phyloP scores from a whole-genome alignment of 2,888 invertebrate genomes.

The Caenorhabditis becei region DNA sequence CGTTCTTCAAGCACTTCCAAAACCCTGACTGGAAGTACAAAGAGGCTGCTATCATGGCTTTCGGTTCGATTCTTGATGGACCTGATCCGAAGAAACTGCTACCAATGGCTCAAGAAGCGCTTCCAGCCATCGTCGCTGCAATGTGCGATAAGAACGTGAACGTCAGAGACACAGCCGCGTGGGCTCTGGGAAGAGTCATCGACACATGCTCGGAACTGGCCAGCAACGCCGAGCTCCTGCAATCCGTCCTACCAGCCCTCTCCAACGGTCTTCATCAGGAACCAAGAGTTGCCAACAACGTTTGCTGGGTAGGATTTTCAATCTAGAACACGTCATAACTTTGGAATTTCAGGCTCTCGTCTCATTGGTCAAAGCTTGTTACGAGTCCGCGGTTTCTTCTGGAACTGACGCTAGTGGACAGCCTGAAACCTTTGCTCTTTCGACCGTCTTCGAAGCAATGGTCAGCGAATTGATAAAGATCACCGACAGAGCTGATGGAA shows the following conservation, averaged over 20 bases:
- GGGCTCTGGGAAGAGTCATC: constrained; percentile 98
- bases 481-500: constrained; percentile 93
- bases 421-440: constrained; percentile 94
- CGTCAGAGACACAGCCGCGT: constrained; percentile 96
- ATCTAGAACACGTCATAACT: not conserved
- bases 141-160: constrained; percentile 92
- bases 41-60: constrained; percentile 99
- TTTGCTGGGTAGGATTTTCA: constrained; percentile 90
- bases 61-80: constrained; percentile 93
- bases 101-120: constrained; percentile 95
- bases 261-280: constrained; percentile 90
- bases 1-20: constrained; percentile 97
- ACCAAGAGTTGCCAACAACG: constrained; percentile 96
- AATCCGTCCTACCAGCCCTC: constrained; percentile 84
- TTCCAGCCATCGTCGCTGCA: constrained; percentile 94
- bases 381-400: constrained; percentile 88
- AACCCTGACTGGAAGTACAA: constrained; percentile 84
- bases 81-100: constrained; percentile 91
- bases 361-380: constrained; percentile 95
- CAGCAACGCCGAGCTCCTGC: constrained; percentile 72
- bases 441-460: constrained; percentile 94
- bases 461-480: constrained; percentile 93
- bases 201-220: constrained; percentile 85
- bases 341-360: constrained; percentile 87
- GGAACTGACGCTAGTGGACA: constrained; percentile 83